Conservation (phyloP, 2,797 vertebrate species). For the Pitangus sulphuratus region DNA sequence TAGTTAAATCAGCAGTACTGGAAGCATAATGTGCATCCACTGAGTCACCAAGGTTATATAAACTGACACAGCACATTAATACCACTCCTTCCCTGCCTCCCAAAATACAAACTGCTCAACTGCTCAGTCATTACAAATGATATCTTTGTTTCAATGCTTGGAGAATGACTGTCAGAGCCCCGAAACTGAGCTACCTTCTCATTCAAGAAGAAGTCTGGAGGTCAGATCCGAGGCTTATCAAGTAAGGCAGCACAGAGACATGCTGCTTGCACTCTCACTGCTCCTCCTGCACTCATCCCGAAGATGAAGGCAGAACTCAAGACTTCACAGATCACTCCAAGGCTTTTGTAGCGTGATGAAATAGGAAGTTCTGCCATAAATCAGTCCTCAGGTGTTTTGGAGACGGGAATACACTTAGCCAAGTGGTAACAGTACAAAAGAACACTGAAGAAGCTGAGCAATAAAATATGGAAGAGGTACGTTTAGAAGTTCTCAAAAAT, state of each 20-base stretch:
- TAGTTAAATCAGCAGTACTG: background rate
- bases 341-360: background rate
- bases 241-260: background rate
- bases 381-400: background rate
- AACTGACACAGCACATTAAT: constrained; percentile 1
- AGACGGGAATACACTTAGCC: background rate
- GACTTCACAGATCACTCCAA: background rate
- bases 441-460: background rate
- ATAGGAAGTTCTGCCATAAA: background rate
- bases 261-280: background rate
- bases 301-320: background rate
- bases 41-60: background rate
- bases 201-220: background rate
- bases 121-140: background rate
- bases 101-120: background rate
- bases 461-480: background rate
- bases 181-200: background rate
- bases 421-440: background rate
- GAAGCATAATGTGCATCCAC: background rate
- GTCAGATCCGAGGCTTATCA: background rate
- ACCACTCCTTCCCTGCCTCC: background rate
- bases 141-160: background rate
- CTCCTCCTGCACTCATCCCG: background rate
- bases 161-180: background rate
- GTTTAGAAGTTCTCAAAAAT: background rate